phyloP scores from a whole-genome alignment of 2,888 invertebrate genomes.

The Drosophila paracracens region DNA sequence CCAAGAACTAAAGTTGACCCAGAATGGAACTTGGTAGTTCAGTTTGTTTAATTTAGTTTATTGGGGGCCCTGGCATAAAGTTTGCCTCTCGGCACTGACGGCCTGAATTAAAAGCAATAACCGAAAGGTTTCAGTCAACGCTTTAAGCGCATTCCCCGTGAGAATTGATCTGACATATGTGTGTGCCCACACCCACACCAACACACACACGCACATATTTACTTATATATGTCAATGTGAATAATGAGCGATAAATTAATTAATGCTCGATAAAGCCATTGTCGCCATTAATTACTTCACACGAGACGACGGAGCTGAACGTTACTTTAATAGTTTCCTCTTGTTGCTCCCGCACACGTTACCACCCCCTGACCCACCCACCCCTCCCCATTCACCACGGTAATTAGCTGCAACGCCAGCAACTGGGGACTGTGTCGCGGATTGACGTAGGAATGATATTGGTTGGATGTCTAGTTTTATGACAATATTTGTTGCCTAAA shows the following conservation, averaged over 20 bases:
- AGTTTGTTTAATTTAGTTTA: constrained; percentile 45
- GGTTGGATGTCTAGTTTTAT: constrained; percentile 57
- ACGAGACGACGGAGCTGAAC: constrained; percentile 34
- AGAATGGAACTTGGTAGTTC: constrained; percentile 35
- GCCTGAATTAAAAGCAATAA: constrained; percentile 58
- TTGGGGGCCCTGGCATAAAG: constrained; percentile 21
- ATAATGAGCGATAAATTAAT: constrained; percentile 74
- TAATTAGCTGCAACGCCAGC: constrained; percentile 62
- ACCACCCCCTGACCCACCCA: not conserved
- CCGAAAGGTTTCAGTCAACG: constrained; percentile 19
- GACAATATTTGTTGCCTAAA: constrained; percentile 55
- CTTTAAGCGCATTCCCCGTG: constrained; percentile 10
- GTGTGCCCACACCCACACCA: not conserved
- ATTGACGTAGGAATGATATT: constrained; percentile 17
- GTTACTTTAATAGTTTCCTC: constrained; percentile 61
- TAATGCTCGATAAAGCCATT: constrained; percentile 75
- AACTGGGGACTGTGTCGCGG: constrained; percentile 11
- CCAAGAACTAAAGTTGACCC: constrained; percentile 31
- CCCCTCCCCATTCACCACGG: constrained; percentile 8
- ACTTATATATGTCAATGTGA: constrained; percentile 11
- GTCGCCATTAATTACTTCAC: constrained; percentile 69
- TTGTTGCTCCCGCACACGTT: constrained; percentile 22
- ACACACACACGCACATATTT: not conserved
- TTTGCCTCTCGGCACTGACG: constrained; percentile 15
- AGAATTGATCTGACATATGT: constrained; percentile 26